Evolutionary conservation across 2,888 invertebrate genomes (phyloP), one percentile per base, ranked within the genome.

Genomic region (Trypoxylon attenuatum): DNA sequence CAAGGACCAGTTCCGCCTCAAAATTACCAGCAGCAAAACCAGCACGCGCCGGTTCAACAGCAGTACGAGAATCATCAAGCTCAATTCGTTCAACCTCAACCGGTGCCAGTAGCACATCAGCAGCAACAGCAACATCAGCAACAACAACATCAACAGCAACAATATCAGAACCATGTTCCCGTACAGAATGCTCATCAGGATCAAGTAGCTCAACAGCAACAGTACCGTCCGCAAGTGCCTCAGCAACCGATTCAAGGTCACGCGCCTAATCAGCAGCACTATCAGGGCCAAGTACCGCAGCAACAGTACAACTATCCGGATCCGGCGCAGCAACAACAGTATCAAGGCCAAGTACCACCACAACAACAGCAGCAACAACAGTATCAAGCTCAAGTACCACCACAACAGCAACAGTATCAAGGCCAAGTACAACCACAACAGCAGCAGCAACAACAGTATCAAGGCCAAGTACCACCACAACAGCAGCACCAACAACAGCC

Each of bases 71-170:
- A 60, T 46, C 55, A 62, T 38, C 47, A 54, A 47, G 56, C 53
- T 69, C 47, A n/a, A n/a, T n/a, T 59, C 66, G 66, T 67, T 76
- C 60, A 47, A 23, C 23, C 56, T 49, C 16, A 41, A 3, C 8
- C 16, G 13, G 19, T 74, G 61, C 46, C 78, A 71, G 45, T 76
- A 79, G 18, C 76, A 75, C 74, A 65, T 53, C 69, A 67, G 18
- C 77, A 79, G 5, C 74, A 76, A 19, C 60, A 77, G 19, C 77
- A 83, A 50, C 77, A 73, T 22, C 77, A 83, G 49, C 77, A 73
- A 29, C 79, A 73, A 2, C 77, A 84, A 25, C 82, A 79, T 25
- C 50, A 57, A 8, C 75, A 73, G 21, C 73, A 73, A 22, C 69
- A 69, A n/a, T 66, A 76, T 41, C 67, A 68, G 13, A 74, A 64